phyloP scores from a whole-genome alignment of 2,797 vertebrate species.

The Pteronotus mesoamericanus region DNA sequence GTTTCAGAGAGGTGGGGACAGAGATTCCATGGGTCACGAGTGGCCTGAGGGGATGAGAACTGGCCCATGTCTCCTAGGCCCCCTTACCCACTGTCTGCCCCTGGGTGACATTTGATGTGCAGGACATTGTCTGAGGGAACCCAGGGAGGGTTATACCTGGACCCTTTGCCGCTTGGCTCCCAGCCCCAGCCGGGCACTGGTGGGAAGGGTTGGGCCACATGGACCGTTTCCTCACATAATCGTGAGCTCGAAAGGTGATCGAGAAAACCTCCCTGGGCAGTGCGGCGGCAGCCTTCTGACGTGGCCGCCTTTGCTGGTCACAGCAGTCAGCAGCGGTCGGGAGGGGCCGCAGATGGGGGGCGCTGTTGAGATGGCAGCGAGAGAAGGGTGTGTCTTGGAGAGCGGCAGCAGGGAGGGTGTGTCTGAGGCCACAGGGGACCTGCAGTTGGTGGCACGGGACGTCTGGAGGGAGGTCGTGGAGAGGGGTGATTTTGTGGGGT shows the following conservation, averaged over 20 bases:
- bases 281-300: too few species aligned
- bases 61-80: rapidly evolving
- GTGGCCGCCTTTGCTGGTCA: rapidly evolving
- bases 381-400: neutral
- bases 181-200: neutral
- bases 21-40: rapidly evolving
- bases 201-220: neutral
- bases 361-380: neutral
- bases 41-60: neutral
- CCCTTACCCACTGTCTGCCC: rapidly evolving
- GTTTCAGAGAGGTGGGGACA: neutral
- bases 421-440: too few species aligned
- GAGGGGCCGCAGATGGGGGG: neutral
- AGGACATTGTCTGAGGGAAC: neutral
- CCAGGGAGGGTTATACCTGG: neutral
- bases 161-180: neutral
- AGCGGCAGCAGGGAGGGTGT: neutral
- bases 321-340: too few species aligned
- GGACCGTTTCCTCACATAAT: rapidly evolving
- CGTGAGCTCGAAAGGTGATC: rapidly evolving
- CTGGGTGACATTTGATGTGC: neutral
- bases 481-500: neutral
- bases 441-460: neutral
- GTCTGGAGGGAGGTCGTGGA: neutral
- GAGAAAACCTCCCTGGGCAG: too few species aligned